Evolutionary conservation across 2,797 vertebrate genomes (phyloP), one percentile per base, ranked within the genome.

Genomic region (Malurus leucopterus): DNA sequence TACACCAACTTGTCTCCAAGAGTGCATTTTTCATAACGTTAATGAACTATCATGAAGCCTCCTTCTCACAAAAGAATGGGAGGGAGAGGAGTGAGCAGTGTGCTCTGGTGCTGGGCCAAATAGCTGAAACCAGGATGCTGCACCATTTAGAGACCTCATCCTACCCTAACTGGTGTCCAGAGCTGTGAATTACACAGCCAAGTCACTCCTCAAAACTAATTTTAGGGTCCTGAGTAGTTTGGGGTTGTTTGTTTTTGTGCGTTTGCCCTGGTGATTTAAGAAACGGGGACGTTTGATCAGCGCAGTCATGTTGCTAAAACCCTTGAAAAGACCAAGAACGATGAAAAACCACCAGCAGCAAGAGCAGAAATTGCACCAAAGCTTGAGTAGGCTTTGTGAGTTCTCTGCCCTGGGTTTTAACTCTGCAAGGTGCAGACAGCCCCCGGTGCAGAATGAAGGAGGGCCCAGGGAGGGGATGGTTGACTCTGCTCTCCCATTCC

Each of bases 31-130:
- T 95, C 72, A 44, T 78, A 84, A 63, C 2, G 0, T 70, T 86
- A 84, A 88, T 79, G 57, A 80, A 73, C 78, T 70, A 80, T 91
- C 79, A 38, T 65, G 76, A 63, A 72, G 44, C 18, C 70, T 92
- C 63, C 77, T 62, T 63, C 76, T 72, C 67, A 63, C 27, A 85
- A 71, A 80, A 87, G 79, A 80, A 71, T 38, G 53, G 50, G 79
- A 90, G 72, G 46, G 55, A 80, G 54, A 40, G 8, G 32, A 71
- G 46, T 6, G 27, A 83, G 50, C 11, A 23, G 30, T 15, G 36
- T 44, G 30, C 16, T 68, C 57, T 73, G 65, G 29, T 34, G 2
- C 5, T 47, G 30, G 51, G 76, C 32, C 72, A 90, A 77, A 50
- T 38, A 63, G n/a, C 55, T 17, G 32, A 68, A 74, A 50, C 27